Evolutionary conservation across 2,797 vertebrate genomes (phyloP).

Genomic region (Bufotes viridis): DNA sequence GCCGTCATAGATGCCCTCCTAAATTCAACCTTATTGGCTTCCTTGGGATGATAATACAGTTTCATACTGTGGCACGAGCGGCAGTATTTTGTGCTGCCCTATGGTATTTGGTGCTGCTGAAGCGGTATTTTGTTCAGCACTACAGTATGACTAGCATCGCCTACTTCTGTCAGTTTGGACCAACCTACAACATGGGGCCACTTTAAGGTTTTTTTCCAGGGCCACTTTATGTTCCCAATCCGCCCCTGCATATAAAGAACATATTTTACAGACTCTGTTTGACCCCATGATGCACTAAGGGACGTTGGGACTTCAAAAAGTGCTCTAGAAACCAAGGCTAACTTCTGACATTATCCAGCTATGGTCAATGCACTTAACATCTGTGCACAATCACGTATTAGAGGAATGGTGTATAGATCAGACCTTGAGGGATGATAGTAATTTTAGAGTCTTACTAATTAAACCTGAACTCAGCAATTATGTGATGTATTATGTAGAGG

Average conservation of each 20-base stretch:
- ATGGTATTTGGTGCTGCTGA: no score
- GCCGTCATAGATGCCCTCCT: no score
- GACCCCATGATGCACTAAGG: slow-evolving; percentile 12
- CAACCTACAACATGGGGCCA: no score
- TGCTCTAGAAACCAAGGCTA: not conserved
- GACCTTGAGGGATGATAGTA: slow-evolving; percentile 33
- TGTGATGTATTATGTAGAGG: not conserved
- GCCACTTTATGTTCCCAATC: no score
- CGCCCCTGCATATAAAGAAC: not conserved
- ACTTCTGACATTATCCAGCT: slow-evolving; percentile 23
- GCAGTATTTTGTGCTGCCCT: no score
- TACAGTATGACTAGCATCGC: no score
- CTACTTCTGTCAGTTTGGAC: no score
- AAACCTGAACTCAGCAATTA: slow-evolving; percentile 28
- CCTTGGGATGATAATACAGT: no score
- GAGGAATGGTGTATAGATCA: slow-evolving; percentile 3
- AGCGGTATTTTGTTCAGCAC: no score
- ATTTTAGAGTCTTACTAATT: slow-evolving; percentile 25
- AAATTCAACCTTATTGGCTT: no score
- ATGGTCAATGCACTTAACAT: slow-evolving; percentile 28
- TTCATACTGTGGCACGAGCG: no score
- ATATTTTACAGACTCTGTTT: not conserved
- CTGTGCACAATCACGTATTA: slow-evolving; percentile 19
- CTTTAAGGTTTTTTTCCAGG: no score
- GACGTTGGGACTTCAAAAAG: not conserved